Evolutionary conservation across 2,888 invertebrate genomes (phyloP).

Genomic region (Argyresthia albistria): DNA sequence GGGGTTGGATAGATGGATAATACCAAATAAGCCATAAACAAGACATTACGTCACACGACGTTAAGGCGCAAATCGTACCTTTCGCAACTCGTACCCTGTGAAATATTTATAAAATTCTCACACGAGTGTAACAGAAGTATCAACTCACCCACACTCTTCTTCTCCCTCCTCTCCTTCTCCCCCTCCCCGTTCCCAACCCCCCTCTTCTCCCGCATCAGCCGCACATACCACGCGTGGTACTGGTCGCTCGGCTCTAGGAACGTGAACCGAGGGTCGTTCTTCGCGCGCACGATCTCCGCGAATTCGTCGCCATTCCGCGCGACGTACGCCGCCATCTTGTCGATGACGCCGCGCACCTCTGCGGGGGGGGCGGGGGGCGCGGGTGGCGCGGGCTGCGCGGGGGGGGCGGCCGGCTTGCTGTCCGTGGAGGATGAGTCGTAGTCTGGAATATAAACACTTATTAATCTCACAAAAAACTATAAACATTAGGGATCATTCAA

Average conservation of each 20-base stretch:
- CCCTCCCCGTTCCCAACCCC: slow-evolving; percentile 26
- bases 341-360: slow-evolving; percentile 89
- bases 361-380: slow-evolving; percentile 77
- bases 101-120: too few species aligned
- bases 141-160: slow-evolving; percentile 1
- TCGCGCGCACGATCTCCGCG: slow-evolving; percentile 87
- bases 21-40: too few species aligned
- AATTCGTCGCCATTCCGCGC: slow-evolving; percentile 96
- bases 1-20: too few species aligned
- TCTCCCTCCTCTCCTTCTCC: slow-evolving; percentile 9
- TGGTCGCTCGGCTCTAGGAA: slow-evolving; percentile 86
- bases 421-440: slow-evolving; percentile 9
- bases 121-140: too few species aligned
- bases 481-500: too few species aligned
- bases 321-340: slow-evolving; percentile 97
- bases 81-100: too few species aligned
- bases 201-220: slow-evolving; percentile 40
- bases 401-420: slow-evolving; percentile 10
- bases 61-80: too few species aligned
- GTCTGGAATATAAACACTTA: slow-evolving; percentile 9
- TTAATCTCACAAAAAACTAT: too few species aligned
- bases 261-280: slow-evolving; percentile 88
- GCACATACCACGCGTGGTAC: slow-evolving; percentile 87
- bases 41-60: too few species aligned
- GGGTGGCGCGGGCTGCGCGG: neutral